A percentile compares a stretch with the other conserved stretches of the same genome.
These are phyloP conservation scores for Equus przewalskii DNA, from an alignment of 2,113 vertebrate species.

Conservation along the genomic window DNA sequence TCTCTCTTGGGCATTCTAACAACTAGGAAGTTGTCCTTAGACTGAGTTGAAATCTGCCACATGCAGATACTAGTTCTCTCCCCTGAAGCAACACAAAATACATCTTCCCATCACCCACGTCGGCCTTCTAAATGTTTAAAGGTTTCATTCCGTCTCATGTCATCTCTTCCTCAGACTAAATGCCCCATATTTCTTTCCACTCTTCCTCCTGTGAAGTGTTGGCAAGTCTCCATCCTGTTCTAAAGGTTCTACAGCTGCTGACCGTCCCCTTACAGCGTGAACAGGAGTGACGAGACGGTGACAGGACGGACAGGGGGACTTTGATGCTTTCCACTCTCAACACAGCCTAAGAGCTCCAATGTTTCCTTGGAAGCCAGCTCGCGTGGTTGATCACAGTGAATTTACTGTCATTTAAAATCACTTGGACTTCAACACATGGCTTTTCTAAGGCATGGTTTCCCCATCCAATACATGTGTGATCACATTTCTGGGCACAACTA, in stretches of 20 bases:
- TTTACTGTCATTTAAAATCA: background rate
- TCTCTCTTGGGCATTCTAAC: background rate
- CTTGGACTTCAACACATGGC: background rate
- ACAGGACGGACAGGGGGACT: background rate
- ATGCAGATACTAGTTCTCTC: background rate
- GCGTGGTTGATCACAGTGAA: background rate
- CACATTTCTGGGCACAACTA: background rate
- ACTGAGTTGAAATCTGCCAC: background rate
- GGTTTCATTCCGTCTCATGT: background rate
- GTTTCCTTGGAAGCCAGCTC: background rate
- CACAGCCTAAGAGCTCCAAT: background rate
- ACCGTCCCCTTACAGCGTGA: background rate
- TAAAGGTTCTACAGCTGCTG: background rate
- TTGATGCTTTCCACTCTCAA: background rate
- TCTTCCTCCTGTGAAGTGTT: background rate
- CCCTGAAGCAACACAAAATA: background rate
- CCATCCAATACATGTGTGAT: background rate
- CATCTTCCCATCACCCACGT: background rate
- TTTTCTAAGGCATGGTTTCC: background rate
- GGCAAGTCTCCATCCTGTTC: background rate
- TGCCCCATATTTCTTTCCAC: background rate
- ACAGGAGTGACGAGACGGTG: background rate
- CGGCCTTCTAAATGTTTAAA: background rate
- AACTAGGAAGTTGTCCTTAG: background rate
- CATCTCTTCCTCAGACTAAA: background rate